Evolutionary conservation across 2,113 vertebrate genomes (phyloP), one percentile per base, ranked within the genome.

Genomic region (Reinhardtius hippoglossoides): DNA sequence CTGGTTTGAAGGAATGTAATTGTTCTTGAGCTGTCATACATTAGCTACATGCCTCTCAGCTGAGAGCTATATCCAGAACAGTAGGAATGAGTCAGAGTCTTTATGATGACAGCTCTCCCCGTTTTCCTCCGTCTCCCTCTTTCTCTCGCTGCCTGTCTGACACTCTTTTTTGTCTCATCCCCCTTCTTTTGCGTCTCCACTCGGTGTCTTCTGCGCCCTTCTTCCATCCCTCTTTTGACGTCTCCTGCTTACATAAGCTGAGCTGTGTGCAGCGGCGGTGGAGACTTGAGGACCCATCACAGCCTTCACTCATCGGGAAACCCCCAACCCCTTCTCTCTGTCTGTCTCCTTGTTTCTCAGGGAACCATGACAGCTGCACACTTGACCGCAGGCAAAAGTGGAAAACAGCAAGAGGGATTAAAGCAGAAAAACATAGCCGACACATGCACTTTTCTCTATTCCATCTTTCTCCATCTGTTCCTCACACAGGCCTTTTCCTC

Each of bases 61-160:
- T 80, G 69, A 71, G 72, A 81, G 81, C 89, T 90, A 87, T 84
- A 91, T 86, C 78, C 83, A 92, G 83, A 86, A 77, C 84, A 82
- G 80, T 77, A 71, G 82, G 80, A 90, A 85, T 92, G 89, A 92
- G 86, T 92, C 89, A 92, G 85, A 82, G 64, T 81, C 77, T 77
- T 85, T 87, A 89, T 85, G 80, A 84, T 89, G 90, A 88, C 84
- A 83, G 83, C 67, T 84, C 72, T 67, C 55, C 66, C 62, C 40
- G 1, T 86, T 31, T 87, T 75, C 64, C 70, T 58, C 63, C 27
- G 76, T 84, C 82, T 88, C 61, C 67, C 57, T 80, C 76, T 82
- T 79, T 82, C 84, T 67, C 67, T 81, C 71, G 40, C 65, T 59
- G 56, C 65, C 59, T 70, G 61, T 64, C 76, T 88, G 75, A 85